Base-by-base conservation (phyloP, 2,113 vertebrate genomes). In the Gobiocypris rarus region DNA sequence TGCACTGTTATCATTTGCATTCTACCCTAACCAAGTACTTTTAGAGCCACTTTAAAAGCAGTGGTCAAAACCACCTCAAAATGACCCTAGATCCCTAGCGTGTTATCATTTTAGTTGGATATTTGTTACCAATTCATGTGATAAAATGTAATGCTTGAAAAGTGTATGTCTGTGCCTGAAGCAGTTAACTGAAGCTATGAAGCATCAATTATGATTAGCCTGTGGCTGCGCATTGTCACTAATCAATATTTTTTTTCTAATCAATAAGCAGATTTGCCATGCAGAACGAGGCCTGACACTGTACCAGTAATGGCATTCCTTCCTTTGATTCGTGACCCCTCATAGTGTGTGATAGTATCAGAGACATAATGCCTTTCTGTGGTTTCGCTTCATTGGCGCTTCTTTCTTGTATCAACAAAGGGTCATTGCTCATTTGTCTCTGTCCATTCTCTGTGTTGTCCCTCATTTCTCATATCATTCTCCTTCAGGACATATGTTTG, bases 171-270 rank as follows among this genome's bases (percentile, higher is more conserved):
- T 52, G 73, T 52, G 73, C 48, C 45, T 31, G 45, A 54, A 75
- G 34, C 3, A 24, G 85, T 76, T 84, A 61, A 22, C 76, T 61
- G 71, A 89, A 86, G 41, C 41, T 75, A 84, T 82, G 58, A 48
- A 14, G 43, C 75, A 86, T 75, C 83, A 84, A 89, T 90, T 78
- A 87, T 87, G 81, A 89, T 89, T 87, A 89, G 87, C 67, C 67
- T 63, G n/a, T 84, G 85, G 84, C 85, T 83, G 50, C 58, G 71
- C 80, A 80, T 75, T 85, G 76, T 87, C 83, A 84, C 74, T 9
- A 75, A 91, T 92, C 93, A 89, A 93, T 92, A 90, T 85, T 87
- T 58, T 87, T 75, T 89, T 75, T 19, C 19, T 28, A 52, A 75
- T 50, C 73, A 48, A 75, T 10, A 63, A 58, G 61, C 31, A 24